phyloP scores from a whole-genome alignment of 2,888 invertebrate species.

The Lumbricus terrestris region DNA sequence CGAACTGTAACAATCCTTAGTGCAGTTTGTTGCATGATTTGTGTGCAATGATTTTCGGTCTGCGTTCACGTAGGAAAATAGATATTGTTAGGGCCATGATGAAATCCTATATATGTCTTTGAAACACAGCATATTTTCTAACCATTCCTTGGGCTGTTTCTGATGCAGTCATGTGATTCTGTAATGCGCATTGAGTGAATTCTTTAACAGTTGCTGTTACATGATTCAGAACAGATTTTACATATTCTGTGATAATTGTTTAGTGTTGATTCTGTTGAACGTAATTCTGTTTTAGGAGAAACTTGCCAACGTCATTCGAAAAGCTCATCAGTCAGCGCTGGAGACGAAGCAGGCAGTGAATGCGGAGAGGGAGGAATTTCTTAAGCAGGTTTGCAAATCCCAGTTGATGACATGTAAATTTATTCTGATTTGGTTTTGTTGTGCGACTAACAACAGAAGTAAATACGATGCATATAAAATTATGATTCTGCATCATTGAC shows the following conservation, averaged over 20 bases:
- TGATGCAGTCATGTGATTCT: neutral
- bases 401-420: neutral
- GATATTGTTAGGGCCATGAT: too few relatives aligned
- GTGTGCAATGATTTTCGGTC: neutral
- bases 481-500: too few relatives aligned
- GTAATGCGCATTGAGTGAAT: neutral
- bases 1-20: too few relatives aligned
- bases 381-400: conserved; percentile 7
- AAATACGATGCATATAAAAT: too few relatives aligned
- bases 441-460: too few relatives aligned
- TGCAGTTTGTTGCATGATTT: too few relatives aligned
- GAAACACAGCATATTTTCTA: neutral
- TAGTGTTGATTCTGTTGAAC: neutral
- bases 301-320: neutral
- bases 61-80: too few relatives aligned
- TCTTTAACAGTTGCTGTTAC: neutral
- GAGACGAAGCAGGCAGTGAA: neutral
- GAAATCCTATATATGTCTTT: too few relatives aligned
- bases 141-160: neutral
- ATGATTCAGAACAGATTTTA: neutral
- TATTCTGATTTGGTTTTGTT: too few relatives aligned
- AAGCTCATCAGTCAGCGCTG: neutral
- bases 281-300: neutral
- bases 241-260: neutral
- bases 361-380: conserved; percentile 5